Evolutionary conservation across 2,797 vertebrate genomes (phyloP).

Genomic region (Harpagifer antarcticus): DNA sequence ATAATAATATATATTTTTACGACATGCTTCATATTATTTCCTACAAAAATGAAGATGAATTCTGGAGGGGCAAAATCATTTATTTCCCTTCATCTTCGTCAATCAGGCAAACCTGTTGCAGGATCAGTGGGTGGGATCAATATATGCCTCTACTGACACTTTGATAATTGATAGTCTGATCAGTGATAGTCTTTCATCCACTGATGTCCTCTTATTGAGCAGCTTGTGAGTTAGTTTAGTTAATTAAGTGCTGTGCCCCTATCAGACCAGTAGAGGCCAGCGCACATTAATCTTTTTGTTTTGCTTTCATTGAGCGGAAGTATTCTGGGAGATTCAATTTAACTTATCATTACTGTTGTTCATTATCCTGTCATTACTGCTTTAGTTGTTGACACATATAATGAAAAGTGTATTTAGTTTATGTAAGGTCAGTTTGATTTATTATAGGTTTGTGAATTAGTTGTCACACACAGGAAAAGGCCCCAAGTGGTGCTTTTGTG

Average conservation of each 20-base stretch:
- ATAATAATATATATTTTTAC: not conserved
- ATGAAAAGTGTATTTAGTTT: not conserved
- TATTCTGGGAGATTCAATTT: slow-evolving; percentile 19
- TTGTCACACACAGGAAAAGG: not conserved
- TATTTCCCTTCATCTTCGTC: no score
- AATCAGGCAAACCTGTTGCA: not conserved
- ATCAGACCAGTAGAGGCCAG: slow-evolving; percentile 56
- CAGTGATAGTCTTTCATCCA: not conserved
- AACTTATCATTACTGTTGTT: slow-evolving; percentile 12
- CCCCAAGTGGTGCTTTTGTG: not conserved
- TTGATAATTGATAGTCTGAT: no score
- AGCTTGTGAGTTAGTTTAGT: slow-evolving; percentile 9
- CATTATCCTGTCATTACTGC: slow-evolving; percentile 22
- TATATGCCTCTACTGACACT: slow-evolving; percentile 1
- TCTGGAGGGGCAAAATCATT: not conserved
- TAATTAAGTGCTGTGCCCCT: slow-evolving; percentile 44
- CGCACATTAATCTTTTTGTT: slow-evolving; percentile 36
- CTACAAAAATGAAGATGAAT: not conserved
- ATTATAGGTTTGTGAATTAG: not conserved
- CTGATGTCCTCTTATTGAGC: slow-evolving; percentile 12
- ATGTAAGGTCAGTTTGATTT: not conserved
- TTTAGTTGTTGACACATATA: slow-evolving; percentile 9
- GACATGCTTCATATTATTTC: no score
- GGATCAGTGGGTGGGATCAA: slow-evolving; percentile 7
- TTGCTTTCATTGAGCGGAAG: slow-evolving; percentile 5